Evolutionary conservation across 2,797 vertebrate genomes (phyloP), one percentile per base, ranked within the genome.

Genomic region (Psittacula derbiana): DNA sequence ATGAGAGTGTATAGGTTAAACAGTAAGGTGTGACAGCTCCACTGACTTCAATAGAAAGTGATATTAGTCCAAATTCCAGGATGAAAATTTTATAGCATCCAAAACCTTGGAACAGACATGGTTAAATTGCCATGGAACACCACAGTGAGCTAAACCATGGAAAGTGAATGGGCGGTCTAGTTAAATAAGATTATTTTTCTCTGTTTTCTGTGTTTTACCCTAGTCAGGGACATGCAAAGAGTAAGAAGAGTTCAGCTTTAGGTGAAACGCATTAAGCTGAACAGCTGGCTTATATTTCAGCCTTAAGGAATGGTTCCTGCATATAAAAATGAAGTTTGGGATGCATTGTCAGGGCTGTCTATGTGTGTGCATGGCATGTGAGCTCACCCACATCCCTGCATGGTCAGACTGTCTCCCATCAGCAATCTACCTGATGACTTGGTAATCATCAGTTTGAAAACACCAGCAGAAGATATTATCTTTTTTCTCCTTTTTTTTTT

Each of bases 1-100:
- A 84, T 82, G 47, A 91, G 55, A 57, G 41, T 82, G 28, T 30
- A 85, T 57, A 16, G 4, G 16, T 38, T 88, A 67, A 86, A 62
- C 24, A 57, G 43, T 47, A 64, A 88, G 28, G 52, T 74, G 15
- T 43, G 79, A 92, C 80, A 94, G 21, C n/a, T 94, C 57, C 52
- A 12, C 36, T 86, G 57, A 67, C 36, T 83, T 88, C 49, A 82
- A 6, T 24, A 21, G 38, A 90, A 46, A 46, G 80, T 41, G 5
- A 5, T 52, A 60, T 85, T 38, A n/a, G 36, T 67, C 52, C 82
- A 36, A 85, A 80, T 71, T 82, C 36, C 41, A 70, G n/a, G 52
- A 61, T 81, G 17, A 55, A 80, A 92, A 55, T 10, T 5, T 67
- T 88, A 88, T 47, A 40, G 28, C 38, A 70, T 28, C 64, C 64